Conservation (phyloP, 2,113 vertebrate genomes). For the Aegithalos caudatus region DNA sequence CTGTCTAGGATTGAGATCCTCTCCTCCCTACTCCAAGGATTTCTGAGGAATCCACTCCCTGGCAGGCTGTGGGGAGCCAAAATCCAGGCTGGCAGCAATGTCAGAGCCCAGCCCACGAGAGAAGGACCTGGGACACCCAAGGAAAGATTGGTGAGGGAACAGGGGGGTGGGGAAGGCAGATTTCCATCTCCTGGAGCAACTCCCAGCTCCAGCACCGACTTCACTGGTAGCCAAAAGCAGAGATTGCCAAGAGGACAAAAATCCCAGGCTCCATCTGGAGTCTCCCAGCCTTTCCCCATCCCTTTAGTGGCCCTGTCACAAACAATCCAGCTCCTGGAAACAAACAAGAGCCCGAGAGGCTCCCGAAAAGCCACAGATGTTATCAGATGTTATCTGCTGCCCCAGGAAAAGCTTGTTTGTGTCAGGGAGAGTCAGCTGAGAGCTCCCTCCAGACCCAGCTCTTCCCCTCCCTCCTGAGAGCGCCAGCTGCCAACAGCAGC, state of each 20-base stretch:
- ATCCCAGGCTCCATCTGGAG: not conserved
- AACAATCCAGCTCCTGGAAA: not conserved
- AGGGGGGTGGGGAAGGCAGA: not conserved
- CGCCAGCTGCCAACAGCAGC: not conserved
- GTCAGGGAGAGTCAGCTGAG: slow-evolving; percentile 11
- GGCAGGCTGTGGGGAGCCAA: not conserved
- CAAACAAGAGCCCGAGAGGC: not conserved
- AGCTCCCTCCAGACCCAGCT: not conserved
- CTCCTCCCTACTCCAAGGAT: not conserved
- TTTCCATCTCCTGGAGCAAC: not conserved
- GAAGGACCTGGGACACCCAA: not conserved
- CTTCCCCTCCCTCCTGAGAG: not conserved
- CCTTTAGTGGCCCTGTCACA: not conserved
- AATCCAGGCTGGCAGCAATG: not conserved
- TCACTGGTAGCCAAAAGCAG: not conserved
- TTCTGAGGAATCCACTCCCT: not conserved
- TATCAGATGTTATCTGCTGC: not conserved
- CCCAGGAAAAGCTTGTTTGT: not conserved
- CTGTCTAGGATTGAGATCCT: not conserved
- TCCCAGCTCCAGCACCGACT: not conserved
- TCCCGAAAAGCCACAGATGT: not conserved
- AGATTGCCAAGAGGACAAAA: not conserved
- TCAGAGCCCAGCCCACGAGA: not conserved
- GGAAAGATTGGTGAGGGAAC: not conserved
- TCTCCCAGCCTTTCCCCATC: not conserved